Percentiles rank a stretch among this genome's conserved stretches.
These are phyloP conservation scores for Pantherophis alleghaniensis DNA, from an alignment of 2,797 vertebrate species.

Conservation along the genomic window DNA sequence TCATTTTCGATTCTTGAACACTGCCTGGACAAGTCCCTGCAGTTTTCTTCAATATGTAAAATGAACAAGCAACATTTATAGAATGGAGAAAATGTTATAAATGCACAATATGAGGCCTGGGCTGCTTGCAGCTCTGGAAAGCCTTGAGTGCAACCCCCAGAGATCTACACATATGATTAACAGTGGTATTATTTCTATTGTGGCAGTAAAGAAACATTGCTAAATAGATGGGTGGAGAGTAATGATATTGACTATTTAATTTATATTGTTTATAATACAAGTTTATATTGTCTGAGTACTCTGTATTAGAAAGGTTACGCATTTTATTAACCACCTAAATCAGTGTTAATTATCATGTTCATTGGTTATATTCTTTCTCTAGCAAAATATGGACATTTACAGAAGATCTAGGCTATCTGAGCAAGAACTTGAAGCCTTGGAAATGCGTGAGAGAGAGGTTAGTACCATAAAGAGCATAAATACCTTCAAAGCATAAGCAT, in stretches of 20 bases:
- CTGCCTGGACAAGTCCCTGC: background rate
- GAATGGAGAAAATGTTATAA: background rate
- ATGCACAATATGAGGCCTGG: background rate
- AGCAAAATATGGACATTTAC: constrained; percentile 98
- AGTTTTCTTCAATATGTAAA: background rate
- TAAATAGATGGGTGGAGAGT: background rate
- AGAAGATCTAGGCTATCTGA: constrained; percentile 86
- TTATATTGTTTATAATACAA: background rate
- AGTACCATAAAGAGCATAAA: constrained; percentile 31
- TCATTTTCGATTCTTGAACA: background rate
- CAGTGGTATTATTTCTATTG: background rate
- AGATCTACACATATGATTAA: background rate
- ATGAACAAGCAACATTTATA: background rate
- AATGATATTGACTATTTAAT: background rate
- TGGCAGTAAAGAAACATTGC: background rate
- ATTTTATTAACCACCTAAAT: background rate
- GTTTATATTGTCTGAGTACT: background rate
- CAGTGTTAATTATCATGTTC: background rate
- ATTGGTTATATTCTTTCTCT: background rate
- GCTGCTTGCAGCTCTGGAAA: background rate
- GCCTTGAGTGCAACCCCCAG: background rate
- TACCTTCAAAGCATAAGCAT: background rate
- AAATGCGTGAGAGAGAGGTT: constrained; percentile 95
- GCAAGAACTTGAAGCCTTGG: constrained; percentile 92
- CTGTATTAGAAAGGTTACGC: background rate